Percentiles rank a stretch among this genome's conserved stretches.
Evolutionary conservation across 2,797 vertebrate genomes (phyloP).

Genomic region (Anguilla megastoma): DNA sequence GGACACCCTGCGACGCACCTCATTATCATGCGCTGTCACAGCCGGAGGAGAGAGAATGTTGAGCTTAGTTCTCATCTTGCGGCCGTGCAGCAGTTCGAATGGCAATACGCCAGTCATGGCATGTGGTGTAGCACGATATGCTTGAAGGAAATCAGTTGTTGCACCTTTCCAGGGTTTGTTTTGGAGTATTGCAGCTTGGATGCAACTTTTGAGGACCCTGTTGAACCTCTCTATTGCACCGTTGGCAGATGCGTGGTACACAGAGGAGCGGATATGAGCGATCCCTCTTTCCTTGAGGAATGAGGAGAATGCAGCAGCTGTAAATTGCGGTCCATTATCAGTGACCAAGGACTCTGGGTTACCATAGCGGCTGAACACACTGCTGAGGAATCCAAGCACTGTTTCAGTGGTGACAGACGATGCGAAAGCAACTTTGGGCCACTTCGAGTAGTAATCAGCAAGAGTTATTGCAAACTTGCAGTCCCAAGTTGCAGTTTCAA

Average conservation of each 20-base stretch:
- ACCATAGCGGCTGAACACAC: background rate
- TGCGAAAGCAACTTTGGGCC: conserved; percentile 26
- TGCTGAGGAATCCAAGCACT: background rate
- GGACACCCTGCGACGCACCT: conserved; percentile 21
- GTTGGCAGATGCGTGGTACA: conserved; percentile 27
- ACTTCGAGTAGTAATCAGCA: conserved; percentile 22
- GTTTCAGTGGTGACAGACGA: background rate
- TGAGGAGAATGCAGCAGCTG: background rate
- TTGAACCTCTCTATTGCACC: conserved; percentile 27
- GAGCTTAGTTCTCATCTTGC: conserved; percentile 27
- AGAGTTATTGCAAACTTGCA: conserved; percentile 17
- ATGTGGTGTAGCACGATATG: conserved; percentile 28
- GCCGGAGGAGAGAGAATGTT: background rate
- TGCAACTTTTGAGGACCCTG: background rate
- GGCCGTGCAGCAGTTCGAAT: conserved; percentile 28
- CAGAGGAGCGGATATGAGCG: background rate
- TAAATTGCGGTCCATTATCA: conserved; percentile 21
- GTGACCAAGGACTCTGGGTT: background rate
- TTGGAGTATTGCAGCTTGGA: conserved; percentile 2
- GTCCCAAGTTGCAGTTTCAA: conserved; percentile 1
- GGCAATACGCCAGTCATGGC: conserved; percentile 23
- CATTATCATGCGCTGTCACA: background rate
- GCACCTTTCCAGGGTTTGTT: conserved; percentile 3
- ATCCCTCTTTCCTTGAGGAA: conserved; percentile 14
- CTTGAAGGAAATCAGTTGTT: conserved; percentile 22